A percentile compares a stretch with the other conserved stretches of the same genome.
These are phyloP conservation scores for Eulemur albifrons DNA, from an alignment of 2,797 vertebrate species.

Conservation along the genomic window DNA sequence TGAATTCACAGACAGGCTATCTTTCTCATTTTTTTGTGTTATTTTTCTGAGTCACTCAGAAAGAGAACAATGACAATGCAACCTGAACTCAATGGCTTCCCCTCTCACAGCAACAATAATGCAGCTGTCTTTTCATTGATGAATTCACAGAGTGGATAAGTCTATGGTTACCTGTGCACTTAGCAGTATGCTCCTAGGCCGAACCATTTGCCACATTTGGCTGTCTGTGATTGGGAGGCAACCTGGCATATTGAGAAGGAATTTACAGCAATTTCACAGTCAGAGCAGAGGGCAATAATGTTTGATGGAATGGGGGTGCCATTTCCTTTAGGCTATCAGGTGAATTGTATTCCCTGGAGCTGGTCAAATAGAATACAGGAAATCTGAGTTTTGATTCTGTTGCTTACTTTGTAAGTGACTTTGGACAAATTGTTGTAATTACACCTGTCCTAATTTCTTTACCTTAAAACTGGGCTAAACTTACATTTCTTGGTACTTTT, in stretches of 20 bases:
- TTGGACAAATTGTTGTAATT: neutral
- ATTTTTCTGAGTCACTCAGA: constrained; percentile 8
- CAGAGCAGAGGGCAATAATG: neutral
- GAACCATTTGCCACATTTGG: neutral
- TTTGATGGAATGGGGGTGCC: accelerated
- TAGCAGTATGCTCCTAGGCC: neutral
- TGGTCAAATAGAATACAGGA: neutral
- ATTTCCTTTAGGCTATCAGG: accelerated
- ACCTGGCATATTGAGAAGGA: neutral
- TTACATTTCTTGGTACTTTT: neutral
- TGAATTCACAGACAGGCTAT: neutral
- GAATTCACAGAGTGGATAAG: neutral
- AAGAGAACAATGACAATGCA: neutral
- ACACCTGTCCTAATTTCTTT: neutral
- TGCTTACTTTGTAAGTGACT: neutral
- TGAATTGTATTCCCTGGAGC: neutral
- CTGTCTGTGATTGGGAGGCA: neutral
- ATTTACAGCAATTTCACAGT: neutral
- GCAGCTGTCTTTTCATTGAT: neutral
- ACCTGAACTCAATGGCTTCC: neutral
- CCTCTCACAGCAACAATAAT: neutral
- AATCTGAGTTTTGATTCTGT: neutral
- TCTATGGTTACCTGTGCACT: neutral
- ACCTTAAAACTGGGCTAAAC: neutral
- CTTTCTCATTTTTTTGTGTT: constrained; percentile 21